Base-by-base conservation (phyloP, 2,113 vertebrate genomes). In the Platysternon megacephalum region DNA sequence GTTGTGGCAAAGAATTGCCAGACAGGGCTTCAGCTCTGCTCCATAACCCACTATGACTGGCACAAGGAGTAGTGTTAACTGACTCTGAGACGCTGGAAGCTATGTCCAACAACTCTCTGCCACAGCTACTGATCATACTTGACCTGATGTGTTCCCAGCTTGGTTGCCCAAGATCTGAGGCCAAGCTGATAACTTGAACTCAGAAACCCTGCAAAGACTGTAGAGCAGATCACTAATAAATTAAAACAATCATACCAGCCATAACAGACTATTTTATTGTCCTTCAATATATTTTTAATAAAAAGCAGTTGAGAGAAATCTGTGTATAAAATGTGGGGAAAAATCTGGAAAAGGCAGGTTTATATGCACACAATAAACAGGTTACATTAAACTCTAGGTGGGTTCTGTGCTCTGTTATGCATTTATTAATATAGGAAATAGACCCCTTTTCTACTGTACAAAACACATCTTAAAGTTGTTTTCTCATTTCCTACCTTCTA, bases 1-100 rank as follows among this genome's bases (percentile, higher is more conserved):
- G 21, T 0, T 9, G 24, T 2, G 28, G 28, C n/a, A 88, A 76
- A 39, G 6, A 6, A 6, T 13, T 51, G 13, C 80, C 56, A 55
- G 29, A 29, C 8, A 39, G 0, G 0, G 21, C 5, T 84, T 56
- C 42, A 53, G 85, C 53, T 58, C 29, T 82, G 28, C 83, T 79
- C 32, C 84, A 74, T 76, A 21, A 28, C 46, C 0, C 0, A 8
- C 78, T 46, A 52, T n/a, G 79, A 5, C 68, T 35, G 80, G 55
- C 35, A 7, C 2, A 3, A 5, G 52, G 19, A 17, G 82, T 52
- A 13, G 80, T 61, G 4, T 19, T 3, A 78, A 58, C 17, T 35
- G 44, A 35, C 82, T 84, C 0, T 0, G n/a, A 72, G 26, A 26
- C 80, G 24, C 0, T 0, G 5, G 44, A 7, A 35, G 56, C 65